These are phyloP conservation scores for Carapus acus DNA, from an alignment of 2,797 vertebrate genomes.

Conservation along the genomic window DNA sequence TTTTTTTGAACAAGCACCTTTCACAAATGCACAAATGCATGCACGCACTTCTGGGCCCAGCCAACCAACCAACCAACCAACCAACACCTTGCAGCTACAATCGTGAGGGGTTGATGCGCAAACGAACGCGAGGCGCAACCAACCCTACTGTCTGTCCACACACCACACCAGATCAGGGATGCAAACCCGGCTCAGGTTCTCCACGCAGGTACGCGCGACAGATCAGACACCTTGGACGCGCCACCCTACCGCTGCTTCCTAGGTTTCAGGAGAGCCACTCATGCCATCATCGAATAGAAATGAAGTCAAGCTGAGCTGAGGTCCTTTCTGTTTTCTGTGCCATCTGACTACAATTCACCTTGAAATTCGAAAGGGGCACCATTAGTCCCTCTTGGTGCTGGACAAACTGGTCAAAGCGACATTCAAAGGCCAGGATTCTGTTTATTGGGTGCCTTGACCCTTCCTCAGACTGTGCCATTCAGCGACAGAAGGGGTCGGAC, in stretches of 20 bases:
- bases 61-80: too few species aligned
- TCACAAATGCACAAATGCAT: conserved; percentile 44
- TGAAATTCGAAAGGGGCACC: conserved; percentile 7
- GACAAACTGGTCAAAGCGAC: conserved; percentile 38
- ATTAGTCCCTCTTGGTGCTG: conserved; percentile 62
- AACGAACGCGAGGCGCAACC: conserved; percentile 6
- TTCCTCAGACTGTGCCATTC: conserved; percentile 49
- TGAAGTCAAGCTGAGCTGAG: conserved; percentile 11
- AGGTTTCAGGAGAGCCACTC: too few species aligned
- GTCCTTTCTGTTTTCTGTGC: conserved; percentile 43
- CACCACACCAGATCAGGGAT: conserved; percentile 48
- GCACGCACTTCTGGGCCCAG: conserved; percentile 30
- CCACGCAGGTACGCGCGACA: conserved; percentile 15
- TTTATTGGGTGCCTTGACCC: conserved; percentile 58
- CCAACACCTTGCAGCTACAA: conserved; percentile 32
- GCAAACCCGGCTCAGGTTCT: conserved; percentile 56
- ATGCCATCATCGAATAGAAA: conserved; percentile 4
- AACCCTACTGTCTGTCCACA: too few species aligned
- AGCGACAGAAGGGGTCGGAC: conserved; percentile 42
- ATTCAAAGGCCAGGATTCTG: conserved; percentile 26
- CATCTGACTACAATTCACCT: conserved; percentile 34
- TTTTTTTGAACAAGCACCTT: conserved; percentile 20
- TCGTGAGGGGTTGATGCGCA: conserved; percentile 1
- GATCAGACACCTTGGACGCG: conserved; percentile 2
- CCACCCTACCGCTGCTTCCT: conserved; percentile 8